A percentile compares a stretch with the other conserved stretches of the same genome.
These are phyloP conservation scores for Pluvianellus socialis DNA, from an alignment of 2,113 vertebrate genomes.

Conservation along the genomic window DNA sequence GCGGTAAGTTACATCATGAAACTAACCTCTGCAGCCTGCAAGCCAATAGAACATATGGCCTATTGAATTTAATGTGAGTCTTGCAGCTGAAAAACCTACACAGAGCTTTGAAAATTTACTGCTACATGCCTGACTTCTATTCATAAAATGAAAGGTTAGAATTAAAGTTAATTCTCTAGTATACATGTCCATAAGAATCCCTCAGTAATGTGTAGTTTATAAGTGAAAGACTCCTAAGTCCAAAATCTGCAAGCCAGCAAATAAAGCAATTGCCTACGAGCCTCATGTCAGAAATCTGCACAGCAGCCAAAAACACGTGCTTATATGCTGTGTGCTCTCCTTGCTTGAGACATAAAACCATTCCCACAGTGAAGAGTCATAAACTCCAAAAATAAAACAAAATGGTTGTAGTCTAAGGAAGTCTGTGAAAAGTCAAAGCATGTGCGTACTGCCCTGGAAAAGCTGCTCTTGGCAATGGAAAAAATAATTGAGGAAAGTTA, in stretches of 20 bases:
- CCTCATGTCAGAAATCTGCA: background rate
- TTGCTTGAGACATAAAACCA: background rate
- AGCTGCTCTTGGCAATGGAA: background rate
- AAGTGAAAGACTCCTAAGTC: background rate
- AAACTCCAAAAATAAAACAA: conserved; percentile 3
- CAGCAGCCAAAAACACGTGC: background rate
- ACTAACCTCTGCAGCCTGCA: background rate
- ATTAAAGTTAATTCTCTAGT: conserved; percentile 2
- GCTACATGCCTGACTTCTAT: background rate
- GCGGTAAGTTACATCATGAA: background rate
- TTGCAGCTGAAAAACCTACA: conserved; percentile 24
- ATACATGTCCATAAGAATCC: background rate
- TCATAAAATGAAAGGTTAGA: conserved; percentile 14
- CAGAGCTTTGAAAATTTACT: conserved; percentile 28
- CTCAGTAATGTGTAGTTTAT: background rate
- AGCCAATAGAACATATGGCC: conserved; percentile 49
- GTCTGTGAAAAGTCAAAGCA: background rate
- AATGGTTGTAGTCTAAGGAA: background rate
- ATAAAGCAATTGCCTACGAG: background rate
- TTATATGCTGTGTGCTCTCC: background rate
- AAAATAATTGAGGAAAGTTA: background rate
- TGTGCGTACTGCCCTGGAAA: background rate
- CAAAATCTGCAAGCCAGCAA: background rate
- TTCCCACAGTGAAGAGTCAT: background rate
- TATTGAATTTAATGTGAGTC: conserved; percentile 36